Base-by-base conservation (phyloP, 2,888 invertebrate species). In the Piscicola geometra region DNA sequence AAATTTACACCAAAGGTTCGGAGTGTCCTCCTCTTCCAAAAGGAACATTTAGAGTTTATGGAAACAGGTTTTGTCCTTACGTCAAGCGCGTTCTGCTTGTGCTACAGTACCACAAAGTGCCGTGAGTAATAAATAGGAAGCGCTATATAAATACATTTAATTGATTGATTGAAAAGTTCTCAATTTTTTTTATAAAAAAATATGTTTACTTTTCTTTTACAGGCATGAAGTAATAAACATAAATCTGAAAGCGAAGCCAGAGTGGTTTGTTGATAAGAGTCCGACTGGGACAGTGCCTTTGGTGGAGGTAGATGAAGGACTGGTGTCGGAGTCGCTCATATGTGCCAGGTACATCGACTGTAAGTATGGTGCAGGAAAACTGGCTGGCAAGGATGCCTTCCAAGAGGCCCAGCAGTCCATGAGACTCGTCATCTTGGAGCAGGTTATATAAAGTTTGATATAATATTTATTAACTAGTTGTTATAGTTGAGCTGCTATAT, bases 291-390 rank as follows among this genome's bases (percentile, higher is more conserved):
- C 88, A 82, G 86, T 86, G 18, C 86, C 86, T 2, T 82, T 83
- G 0, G 77, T 86, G 70, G 85, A 86, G 78, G 85, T 87, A 76
- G 82, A 82, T 36, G 88, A 87, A 77, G 84, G 86, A 80, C 81
- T 88, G 1, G 79, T 89, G 1, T 85, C 86, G 32, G 89, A 89
- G 81, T 89, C 89, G 71, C 81, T 86, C 21, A 85, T 86, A n/a
- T 88, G 89, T 79, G 85, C 86, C 35, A 87, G 89, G 77, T 89
- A 87, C 81, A 3, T 56, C 21, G 60, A 56, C 60, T 5, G 5
- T 3, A n/a, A 18, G 25, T 56, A 56, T 56, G 60, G 60, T 9
- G 21, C 12, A 3, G n/a, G n/a, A 3, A 56, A 21, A 21, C 60
- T 56, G 60, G 9, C 3, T 18, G 60, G 60, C 41, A 41, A 41